phyloP scores from a whole-genome alignment of 2,797 vertebrate genomes.

The Hephaestus fuliginosus region DNA sequence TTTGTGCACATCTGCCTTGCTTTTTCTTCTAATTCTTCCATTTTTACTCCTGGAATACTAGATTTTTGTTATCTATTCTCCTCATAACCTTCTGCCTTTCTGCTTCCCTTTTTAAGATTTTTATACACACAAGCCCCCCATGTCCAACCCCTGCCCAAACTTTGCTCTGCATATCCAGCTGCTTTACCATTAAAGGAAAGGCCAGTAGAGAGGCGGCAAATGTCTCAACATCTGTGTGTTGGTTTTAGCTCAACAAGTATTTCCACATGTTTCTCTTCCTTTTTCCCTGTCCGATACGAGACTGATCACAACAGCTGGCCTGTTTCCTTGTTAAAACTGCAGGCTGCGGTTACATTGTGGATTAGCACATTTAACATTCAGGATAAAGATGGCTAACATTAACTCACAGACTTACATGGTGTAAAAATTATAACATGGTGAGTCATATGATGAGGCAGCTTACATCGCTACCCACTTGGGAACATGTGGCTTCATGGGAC shows the following conservation, averaged over 20 bases:
- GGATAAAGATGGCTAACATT: conserved; percentile 60
- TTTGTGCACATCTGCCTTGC: conserved; percentile 53
- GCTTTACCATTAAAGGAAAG: conserved; percentile 77
- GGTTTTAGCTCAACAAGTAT: conserved; percentile 85
- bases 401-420: conserved; percentile 43
- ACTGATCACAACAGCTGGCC: conserved; percentile 86
- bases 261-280: conserved; percentile 82
- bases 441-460: conserved; percentile 57
- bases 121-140: conserved; percentile 13
- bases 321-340: conserved; percentile 75
- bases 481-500: conserved; percentile 42
- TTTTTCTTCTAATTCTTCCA: conserved; percentile 22
- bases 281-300: conserved; percentile 73
- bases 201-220: conserved; percentile 80
- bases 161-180: conserved; percentile 77
- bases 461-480: conserved; percentile 41
- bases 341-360: conserved; percentile 70
- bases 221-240: conserved; percentile 85
- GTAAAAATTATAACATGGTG: conserved; percentile 44
- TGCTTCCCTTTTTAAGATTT: conserved; percentile 11
- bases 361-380: conserved; percentile 71
- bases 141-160: conserved; percentile 40
- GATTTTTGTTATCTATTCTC: conserved; percentile 22
- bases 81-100: conserved; percentile 26
- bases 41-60: neutral